Evolutionary conservation across 1,140 invertebrate species (phyloP), one percentile per base, ranked within the genome.

Genomic region (Sinella curviseta): DNA sequence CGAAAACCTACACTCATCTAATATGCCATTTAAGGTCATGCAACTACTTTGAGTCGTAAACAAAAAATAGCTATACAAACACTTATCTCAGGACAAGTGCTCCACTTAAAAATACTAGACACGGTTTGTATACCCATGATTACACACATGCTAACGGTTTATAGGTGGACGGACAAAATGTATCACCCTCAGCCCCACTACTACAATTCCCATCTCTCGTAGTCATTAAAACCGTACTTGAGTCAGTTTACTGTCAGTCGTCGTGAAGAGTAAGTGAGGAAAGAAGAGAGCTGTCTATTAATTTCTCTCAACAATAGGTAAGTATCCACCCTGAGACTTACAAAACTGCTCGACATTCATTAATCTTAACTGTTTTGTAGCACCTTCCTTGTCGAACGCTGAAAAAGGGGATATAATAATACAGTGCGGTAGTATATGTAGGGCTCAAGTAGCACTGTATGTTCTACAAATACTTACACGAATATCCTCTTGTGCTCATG

Each of bases 361-460:
- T 70, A 70, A 70, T 70, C 65, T 70, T 70, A 70, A n/a, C 65
- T 12, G 65, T 14, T 33, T 70, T 48, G 39, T 48, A 60, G 24
- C 57, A 60, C 24, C 12, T 12, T 26, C 24, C 24, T 17, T 60
- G 57, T 60, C 57, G 57, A 60, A 48, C 14, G 12, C 24, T 60
- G 57, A 17, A 60, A n/a, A 17, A 60, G 57, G 57, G 24, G 20
- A 20, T 48, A 20, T 20, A 48, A 48, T 12, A 48, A 12, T 48
- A 48, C 39, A 20, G 8, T 48, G 39, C 8, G 39, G 8, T 8
- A 12, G 39, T 48, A 20, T 48, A 48, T 48, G 39, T 48, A 48
- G 39, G 39, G n/a, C n/a, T 48, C 20, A 20, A 48, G 39, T 12
- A 20, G 39, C 39, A 12, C 8, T 48, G 39, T 20, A 48, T 48